Evolutionary conservation across 2,797 vertebrate species (phyloP).

Genomic region (Rhyacichthys aspro): DNA sequence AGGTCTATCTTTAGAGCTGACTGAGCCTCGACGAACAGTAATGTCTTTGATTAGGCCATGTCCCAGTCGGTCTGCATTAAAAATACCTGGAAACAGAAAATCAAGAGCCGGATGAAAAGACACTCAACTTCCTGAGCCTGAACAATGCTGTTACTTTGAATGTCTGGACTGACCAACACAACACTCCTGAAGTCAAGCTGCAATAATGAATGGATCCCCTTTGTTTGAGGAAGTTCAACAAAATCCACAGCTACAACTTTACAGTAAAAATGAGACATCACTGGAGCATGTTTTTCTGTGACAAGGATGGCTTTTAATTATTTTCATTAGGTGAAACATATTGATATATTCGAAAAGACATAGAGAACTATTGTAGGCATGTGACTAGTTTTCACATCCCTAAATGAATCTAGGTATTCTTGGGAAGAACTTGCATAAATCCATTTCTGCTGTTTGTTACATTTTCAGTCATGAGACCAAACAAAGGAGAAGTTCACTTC

Average conservation of each 20-base stretch:
- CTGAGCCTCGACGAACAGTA: slow-evolving; percentile 12
- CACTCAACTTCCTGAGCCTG: slow-evolving; percentile 28
- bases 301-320: too few relatives aligned
- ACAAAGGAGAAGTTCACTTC: slow-evolving; percentile 3
- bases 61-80: slow-evolving; percentile 23
- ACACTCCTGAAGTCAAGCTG: too few relatives aligned
- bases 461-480: slow-evolving; percentile 2
- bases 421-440: too few relatives aligned
- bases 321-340: too few relatives aligned
- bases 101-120: slow-evolving; percentile 23
- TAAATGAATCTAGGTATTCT: not conserved
- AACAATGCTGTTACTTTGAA: slow-evolving; percentile 39
- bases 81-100: slow-evolving; percentile 36
- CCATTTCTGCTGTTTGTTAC: not conserved
- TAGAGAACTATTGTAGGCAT: not conserved
- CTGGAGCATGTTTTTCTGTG: too few relatives aligned
- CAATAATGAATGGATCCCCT: too few relatives aligned
- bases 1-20: slow-evolving; percentile 40
- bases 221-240: too few relatives aligned
- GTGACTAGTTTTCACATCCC: slow-evolving; percentile 7
- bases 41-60: slow-evolving; percentile 9
- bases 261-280: too few relatives aligned
- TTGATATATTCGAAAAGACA: too few relatives aligned
- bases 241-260: too few relatives aligned
- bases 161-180: not conserved